Percentiles rank a stretch among this genome's conserved stretches.
These are phyloP conservation scores for Sarotherodon lohbergeri DNA, from an alignment of 2,113 vertebrate genomes.

Conservation along the genomic window DNA sequence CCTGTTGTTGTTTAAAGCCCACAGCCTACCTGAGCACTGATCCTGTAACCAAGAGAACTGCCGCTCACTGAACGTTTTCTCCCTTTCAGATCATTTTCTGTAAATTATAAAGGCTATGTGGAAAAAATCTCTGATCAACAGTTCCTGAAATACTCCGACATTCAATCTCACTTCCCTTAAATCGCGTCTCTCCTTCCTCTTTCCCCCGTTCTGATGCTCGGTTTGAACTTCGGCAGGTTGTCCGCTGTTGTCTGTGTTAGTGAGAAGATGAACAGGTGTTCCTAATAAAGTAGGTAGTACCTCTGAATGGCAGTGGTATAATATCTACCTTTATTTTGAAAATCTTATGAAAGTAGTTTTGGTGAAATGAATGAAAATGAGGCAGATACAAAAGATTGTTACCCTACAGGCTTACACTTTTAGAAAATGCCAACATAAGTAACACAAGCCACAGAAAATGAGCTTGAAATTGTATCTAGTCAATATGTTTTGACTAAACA, in stretches of 20 bases:
- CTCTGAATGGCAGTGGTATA: not conserved
- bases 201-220: rapidly evolving
- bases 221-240: not conserved
- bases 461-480: not conserved
- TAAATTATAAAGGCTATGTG: not conserved
- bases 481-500: not conserved
- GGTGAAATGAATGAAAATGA: not conserved
- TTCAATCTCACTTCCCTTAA: not conserved
- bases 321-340: not conserved
- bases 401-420: not conserved
- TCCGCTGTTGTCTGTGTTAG: not conserved
- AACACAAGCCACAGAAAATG: not conserved
- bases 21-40: not conserved
- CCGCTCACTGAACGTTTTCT: rapidly evolving
- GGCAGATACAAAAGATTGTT: rapidly evolving
- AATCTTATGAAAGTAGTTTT: not conserved
- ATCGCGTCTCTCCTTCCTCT: not conserved
- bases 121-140: not conserved
- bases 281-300: not conserved
- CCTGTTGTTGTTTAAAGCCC: not conserved
- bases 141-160: not conserved
- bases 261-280: not conserved
- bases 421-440: not conserved
- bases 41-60: not conserved
- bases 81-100: not conserved